Evolutionary conservation across 37 sponge, comb jelly and placozoan species (phyloP).

Genomic region (Theonella swinhoei): DNA sequence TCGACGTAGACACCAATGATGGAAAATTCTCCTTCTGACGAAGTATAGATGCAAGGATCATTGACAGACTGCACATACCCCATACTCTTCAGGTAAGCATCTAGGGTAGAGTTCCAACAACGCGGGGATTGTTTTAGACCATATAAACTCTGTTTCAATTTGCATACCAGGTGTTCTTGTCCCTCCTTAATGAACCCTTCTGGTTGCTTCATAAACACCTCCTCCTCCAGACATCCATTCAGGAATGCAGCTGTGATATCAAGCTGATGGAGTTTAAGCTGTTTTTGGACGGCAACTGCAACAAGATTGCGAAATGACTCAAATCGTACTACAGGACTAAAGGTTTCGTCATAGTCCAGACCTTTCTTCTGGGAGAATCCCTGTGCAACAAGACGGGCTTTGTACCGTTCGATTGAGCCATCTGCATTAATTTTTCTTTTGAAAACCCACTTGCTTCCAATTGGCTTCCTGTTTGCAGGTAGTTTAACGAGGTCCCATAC

Average conservation of each 20-base stretch:
- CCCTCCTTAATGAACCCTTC: slow-evolving; percentile 63
- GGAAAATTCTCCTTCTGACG: slow-evolving; percentile 6
- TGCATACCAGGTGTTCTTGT: slow-evolving; percentile 68
- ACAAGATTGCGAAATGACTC: slow-evolving; percentile 37
- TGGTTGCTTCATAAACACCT: slow-evolving; percentile 68
- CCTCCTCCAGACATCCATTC: slow-evolving; percentile 59
- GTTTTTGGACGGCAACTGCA: slow-evolving; percentile 31
- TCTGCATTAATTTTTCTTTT: slow-evolving; percentile 16
- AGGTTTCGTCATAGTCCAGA: slow-evolving; percentile 50
- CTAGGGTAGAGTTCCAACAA: slow-evolving; percentile 62
- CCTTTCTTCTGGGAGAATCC: slow-evolving; percentile 37
- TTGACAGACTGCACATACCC: slow-evolving; percentile 54
- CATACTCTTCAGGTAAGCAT: slow-evolving; percentile 57
- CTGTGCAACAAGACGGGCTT: slow-evolving; percentile 41
- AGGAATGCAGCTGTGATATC: slow-evolving; percentile 53
- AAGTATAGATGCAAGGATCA: slow-evolving; percentile 50
- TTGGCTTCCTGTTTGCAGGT: not conserved
- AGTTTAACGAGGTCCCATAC: slow-evolving; percentile 22
- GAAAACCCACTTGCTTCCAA: slow-evolving; percentile 15
- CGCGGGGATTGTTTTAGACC: slow-evolving; percentile 68
- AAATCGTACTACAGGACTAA: slow-evolving; percentile 30
- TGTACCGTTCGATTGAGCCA: slow-evolving; percentile 35
- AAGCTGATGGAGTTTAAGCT: slow-evolving; percentile 21
- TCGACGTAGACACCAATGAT: slow-evolving; percentile 41
- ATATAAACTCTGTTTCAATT: slow-evolving; percentile 66